These are phyloP conservation scores for Sebastes hopkinsi DNA, from an alignment of 2,797 vertebrate species.

Conservation along the genomic window DNA sequence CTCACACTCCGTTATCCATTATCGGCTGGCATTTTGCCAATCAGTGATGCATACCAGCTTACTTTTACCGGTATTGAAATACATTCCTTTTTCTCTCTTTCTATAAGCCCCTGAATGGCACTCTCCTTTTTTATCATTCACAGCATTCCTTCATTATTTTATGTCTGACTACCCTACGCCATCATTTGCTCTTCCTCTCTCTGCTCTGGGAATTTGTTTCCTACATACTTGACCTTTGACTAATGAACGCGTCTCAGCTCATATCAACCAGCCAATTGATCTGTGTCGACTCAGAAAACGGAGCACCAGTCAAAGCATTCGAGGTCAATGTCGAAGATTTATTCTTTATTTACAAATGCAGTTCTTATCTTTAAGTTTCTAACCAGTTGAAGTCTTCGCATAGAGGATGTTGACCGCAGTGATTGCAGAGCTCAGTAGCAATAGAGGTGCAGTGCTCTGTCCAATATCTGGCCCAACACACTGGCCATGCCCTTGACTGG, in stretches of 20 bases:
- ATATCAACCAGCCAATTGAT: slow-evolving; percentile 12
- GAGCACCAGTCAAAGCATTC: background rate
- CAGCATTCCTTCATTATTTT: background rate
- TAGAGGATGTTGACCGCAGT: background rate
- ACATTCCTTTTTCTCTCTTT: slow-evolving; percentile 4
- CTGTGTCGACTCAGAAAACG: slow-evolving; percentile 1
- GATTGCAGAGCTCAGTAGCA: background rate
- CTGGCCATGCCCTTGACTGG: slow-evolving; percentile 11
- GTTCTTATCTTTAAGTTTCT: background rate
- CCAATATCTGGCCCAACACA: slow-evolving; percentile 15
- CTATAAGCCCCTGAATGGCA: background rate
- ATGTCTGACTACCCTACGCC: background rate
- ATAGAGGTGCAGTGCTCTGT: background rate
- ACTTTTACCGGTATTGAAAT: slow-evolving; percentile 35
- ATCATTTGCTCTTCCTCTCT: slow-evolving; percentile 4
- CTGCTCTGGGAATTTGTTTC: slow-evolving; percentile 4
- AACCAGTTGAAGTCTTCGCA: background rate
- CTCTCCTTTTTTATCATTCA: slow-evolving; percentile 12
- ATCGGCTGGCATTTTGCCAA: slow-evolving; percentile 47
- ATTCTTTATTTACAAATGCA: background rate
- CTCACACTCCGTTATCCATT: slow-evolving; percentile 31
- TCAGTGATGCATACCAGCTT: slow-evolving; percentile 51
- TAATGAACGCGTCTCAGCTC: slow-evolving; percentile 29
- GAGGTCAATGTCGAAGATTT: background rate
- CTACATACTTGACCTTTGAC: slow-evolving; percentile 35